phyloP scores from a whole-genome alignment of 2,113 vertebrate genomes.

The Canis aureus region DNA sequence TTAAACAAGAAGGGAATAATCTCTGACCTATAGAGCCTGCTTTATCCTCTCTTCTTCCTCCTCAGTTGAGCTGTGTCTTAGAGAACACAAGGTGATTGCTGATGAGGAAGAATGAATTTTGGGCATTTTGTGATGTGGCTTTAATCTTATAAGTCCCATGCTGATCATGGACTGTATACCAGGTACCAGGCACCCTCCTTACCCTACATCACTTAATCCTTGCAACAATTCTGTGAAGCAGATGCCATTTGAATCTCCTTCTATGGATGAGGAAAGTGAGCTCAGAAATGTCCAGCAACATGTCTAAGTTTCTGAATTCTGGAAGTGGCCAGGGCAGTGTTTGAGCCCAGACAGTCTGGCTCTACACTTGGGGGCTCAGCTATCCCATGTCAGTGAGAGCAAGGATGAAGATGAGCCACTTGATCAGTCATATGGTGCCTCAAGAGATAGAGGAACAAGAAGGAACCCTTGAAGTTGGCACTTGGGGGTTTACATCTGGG shows the following conservation, averaged over 20 bases:
- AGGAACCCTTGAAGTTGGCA: not conserved
- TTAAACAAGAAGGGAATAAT: not conserved
- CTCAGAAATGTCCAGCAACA: not conserved
- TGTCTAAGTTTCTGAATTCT: not conserved
- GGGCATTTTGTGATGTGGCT: not conserved
- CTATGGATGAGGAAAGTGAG: not conserved
- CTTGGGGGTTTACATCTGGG: not conserved
- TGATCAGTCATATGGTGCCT: fast-evolving
- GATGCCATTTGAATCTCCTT: not conserved
- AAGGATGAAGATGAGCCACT: fast-evolving
- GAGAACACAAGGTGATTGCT: not conserved
- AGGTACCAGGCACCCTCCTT: not conserved
- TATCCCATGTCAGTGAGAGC: fast-evolving
- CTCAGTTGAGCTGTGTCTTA: not conserved
- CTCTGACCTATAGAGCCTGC: not conserved
- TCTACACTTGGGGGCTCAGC: fast-evolving
- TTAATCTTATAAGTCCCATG: not conserved
- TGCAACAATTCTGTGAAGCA: fast-evolving
- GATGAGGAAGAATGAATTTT: not conserved
- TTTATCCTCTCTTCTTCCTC: not conserved
- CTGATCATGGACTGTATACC: fast-evolving
- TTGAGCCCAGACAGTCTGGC: not conserved
- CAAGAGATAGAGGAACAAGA: not conserved
- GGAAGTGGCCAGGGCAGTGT: not conserved
- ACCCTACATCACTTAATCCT: not conserved